Conservation (phyloP, 2,888 invertebrate genomes). For the Heliconius aoede region DNA sequence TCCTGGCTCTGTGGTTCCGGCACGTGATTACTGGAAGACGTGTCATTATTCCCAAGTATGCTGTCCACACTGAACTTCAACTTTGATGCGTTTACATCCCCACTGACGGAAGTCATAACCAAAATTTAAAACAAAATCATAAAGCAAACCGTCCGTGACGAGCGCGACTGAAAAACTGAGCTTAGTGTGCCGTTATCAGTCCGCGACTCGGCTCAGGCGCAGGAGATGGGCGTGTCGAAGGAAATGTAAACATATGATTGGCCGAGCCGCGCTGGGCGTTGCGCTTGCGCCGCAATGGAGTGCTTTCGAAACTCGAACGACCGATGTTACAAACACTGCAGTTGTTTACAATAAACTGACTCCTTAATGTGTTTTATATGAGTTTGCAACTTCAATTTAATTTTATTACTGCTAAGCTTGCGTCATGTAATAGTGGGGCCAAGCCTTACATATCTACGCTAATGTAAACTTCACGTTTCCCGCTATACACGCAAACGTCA, state of each 20-base stretch:
- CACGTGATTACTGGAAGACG: conserved; percentile 46
- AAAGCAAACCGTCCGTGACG: conserved; percentile 53
- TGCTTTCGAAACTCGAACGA: conserved; percentile 64
- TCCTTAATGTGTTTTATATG: conserved; percentile 81
- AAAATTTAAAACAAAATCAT: conserved; percentile 31
- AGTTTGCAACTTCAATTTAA: conserved; percentile 72
- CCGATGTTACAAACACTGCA: conserved; percentile 74
- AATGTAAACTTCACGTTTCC: conserved; percentile 27
- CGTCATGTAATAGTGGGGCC: conserved; percentile 63
- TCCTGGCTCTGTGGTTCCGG: conserved; percentile 63
- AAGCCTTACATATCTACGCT: conserved; percentile 41
- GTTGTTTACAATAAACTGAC: conserved; percentile 80
- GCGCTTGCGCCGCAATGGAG: conserved; percentile 62
- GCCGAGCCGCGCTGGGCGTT: conserved; percentile 63
- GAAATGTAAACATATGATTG: conserved; percentile 63
- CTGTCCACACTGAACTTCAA: conserved; percentile 89
- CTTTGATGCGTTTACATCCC: conserved; percentile 69
- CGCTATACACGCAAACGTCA: too few relatives aligned
- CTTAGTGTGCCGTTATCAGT: conserved; percentile 54
- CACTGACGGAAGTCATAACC: conserved; percentile 69
- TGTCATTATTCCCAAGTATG: conserved; percentile 83
- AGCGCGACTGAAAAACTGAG: conserved; percentile 74
- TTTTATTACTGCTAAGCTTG: conserved; percentile 71
- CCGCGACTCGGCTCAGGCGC: conserved; percentile 63
- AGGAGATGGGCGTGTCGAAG: conserved; percentile 68